These are phyloP conservation scores for Hippocampus abdominalis DNA, from an alignment of 2,113 vertebrate species.

Conservation along the genomic window DNA sequence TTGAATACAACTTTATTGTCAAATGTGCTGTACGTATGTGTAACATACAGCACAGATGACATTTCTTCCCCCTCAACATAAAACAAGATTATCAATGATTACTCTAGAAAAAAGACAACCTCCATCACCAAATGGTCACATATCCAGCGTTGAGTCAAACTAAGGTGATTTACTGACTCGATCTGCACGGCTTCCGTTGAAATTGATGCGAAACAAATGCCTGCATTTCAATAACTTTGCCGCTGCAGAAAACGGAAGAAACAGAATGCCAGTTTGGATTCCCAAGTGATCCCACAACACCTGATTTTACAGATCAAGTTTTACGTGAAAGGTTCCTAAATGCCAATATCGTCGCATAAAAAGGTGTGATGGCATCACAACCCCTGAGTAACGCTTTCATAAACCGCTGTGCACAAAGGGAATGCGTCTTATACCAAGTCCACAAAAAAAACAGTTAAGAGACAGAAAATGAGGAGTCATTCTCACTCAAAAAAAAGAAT, in stretches of 20 bases:
- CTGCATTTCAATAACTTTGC: neutral
- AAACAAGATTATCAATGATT: too few species aligned
- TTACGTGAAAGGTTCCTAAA: conserved; percentile 11
- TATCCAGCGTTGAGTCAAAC: neutral
- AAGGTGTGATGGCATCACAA: conserved; percentile 10
- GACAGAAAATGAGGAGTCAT: conserved; percentile 32
- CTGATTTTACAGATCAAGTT: neutral
- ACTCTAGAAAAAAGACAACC: neutral
- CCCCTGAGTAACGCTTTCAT: conserved; percentile 26
- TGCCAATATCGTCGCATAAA: conserved; percentile 17
- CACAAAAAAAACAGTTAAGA: conserved; percentile 25
- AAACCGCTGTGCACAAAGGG: conserved; percentile 25
- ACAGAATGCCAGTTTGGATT: neutral
- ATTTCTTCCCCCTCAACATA: too few species aligned
- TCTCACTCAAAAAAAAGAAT: conserved; percentile 56
- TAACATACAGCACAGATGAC: too few species aligned
- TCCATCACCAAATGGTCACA: neutral
- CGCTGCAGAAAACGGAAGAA: neutral
- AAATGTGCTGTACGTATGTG: too few species aligned
- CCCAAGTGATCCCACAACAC: neutral
- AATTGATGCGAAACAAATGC: neutral
- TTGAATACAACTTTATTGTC: too few species aligned
- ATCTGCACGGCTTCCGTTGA: neutral
- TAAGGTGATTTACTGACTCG: neutral
- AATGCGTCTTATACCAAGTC: conserved; percentile 35